Evolutionary conservation across 2,797 vertebrate genomes (phyloP).

Genomic region (Tolypeutes matacus): DNA sequence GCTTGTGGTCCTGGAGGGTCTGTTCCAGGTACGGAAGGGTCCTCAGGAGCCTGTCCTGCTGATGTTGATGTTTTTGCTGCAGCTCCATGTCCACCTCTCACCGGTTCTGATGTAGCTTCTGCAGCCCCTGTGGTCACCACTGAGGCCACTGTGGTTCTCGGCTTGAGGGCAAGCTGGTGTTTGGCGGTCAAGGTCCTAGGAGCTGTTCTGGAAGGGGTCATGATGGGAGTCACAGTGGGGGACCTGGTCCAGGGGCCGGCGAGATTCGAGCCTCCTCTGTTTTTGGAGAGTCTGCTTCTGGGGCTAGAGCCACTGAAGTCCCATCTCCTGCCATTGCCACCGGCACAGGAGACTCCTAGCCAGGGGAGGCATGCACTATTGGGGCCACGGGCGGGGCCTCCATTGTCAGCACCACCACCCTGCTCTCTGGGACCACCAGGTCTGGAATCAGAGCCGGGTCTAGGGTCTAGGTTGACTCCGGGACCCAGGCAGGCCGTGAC

Average conservation of each 20-base stretch:
- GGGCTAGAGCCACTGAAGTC: not conserved
- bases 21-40: too few species aligned
- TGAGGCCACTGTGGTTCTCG: slow-evolving; percentile 70
- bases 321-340: slow-evolving; percentile 51
- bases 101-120: slow-evolving; percentile 62
- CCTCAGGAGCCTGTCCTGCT: too few species aligned
- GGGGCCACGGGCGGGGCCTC: slow-evolving; percentile 69
- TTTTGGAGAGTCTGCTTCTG: slow-evolving; percentile 55
- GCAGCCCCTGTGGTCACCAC: slow-evolving; percentile 60
- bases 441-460: not conserved
- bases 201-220: slow-evolving; percentile 68
- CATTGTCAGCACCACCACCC: slow-evolving; percentile 64
- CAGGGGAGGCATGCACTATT: not conserved
- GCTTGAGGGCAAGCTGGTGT: slow-evolving; percentile 74
- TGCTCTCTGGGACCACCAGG: slow-evolving; percentile 20
- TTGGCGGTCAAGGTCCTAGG: slow-evolving; percentile 71
- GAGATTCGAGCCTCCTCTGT: slow-evolving; percentile 61
- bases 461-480: not conserved
- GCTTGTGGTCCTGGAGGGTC: too few species aligned
- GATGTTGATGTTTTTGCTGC: too few species aligned
- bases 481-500: slow-evolving; percentile 67
- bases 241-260: slow-evolving; percentile 20
- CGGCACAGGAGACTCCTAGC: slow-evolving; percentile 11
- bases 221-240: slow-evolving; percentile 28
- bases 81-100: slow-evolving; percentile 71